Percentiles rank a stretch among this genome's conserved stretches.
These are phyloP conservation scores for Solea senegalensis DNA, from an alignment of 2,113 vertebrate species.

Conservation along the genomic window DNA sequence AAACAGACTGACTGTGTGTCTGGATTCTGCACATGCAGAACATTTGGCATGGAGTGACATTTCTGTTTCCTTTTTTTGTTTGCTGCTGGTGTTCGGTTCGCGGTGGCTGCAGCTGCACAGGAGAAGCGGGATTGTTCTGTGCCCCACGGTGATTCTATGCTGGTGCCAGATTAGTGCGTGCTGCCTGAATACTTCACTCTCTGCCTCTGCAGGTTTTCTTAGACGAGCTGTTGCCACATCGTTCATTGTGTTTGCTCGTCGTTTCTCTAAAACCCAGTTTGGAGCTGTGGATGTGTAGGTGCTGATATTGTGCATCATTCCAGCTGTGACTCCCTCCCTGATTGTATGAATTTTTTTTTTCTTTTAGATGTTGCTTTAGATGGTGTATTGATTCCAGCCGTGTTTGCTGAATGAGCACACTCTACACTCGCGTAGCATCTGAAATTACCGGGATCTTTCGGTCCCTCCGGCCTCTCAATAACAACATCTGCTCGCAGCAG, in stretches of 20 bases:
- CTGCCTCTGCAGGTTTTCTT: slow-evolving; percentile 13
- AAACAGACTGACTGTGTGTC: slow-evolving; percentile 9
- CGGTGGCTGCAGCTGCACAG: slow-evolving; percentile 49
- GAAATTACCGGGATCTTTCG: slow-evolving; percentile 15
- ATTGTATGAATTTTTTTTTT: slow-evolving; percentile 1
- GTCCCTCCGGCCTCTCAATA: too few relatives aligned
- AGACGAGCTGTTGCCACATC: slow-evolving; percentile 3
- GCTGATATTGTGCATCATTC: background rate
- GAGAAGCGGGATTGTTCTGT: slow-evolving; percentile 6
- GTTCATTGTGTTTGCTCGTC: background rate
- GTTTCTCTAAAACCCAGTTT: too few relatives aligned
- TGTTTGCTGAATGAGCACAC: slow-evolving; percentile 24
- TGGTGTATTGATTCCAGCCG: slow-evolving; percentile 2
- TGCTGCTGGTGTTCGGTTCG: slow-evolving; percentile 33
- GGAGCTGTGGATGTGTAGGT: background rate
- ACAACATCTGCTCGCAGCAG: too few relatives aligned
- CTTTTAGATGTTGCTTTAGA: background rate
- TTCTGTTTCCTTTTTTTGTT: slow-evolving; percentile 40
- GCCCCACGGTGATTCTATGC: slow-evolving; percentile 33
- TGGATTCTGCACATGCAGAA: slow-evolving; percentile 44
- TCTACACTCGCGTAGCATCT: background rate
- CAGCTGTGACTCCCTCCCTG: background rate
- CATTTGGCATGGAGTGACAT: slow-evolving; percentile 41
- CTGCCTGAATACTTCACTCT: slow-evolving; percentile 25
- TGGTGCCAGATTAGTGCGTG: slow-evolving; percentile 32